A percentile compares a stretch with the other conserved stretches of the same genome.
phyloP scores from a whole-genome alignment of 2,888 invertebrate genomes.

The Coenonympha arcania region DNA sequence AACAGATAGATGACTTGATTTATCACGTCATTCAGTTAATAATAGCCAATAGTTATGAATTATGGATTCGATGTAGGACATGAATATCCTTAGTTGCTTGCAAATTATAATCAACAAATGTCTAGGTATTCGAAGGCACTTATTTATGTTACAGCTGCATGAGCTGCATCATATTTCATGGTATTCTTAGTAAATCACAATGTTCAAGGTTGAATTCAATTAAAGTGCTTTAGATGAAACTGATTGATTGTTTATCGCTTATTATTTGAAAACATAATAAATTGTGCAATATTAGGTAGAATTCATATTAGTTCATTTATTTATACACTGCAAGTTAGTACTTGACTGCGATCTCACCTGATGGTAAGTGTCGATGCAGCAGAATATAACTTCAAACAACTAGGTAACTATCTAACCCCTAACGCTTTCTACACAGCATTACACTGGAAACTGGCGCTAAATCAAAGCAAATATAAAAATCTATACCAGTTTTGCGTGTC shows the following conservation, averaged over 20 bases:
- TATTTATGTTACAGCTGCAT: constrained; percentile 3
- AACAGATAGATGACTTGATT: not conserved
- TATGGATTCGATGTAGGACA: constrained; percentile 2
- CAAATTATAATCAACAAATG: not conserved
- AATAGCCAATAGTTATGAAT: constrained; percentile 4
- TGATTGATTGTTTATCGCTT: constrained; percentile 24
- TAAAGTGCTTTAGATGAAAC: constrained; percentile 17
- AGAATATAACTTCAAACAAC: too few relatives aligned
- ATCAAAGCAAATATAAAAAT: too few relatives aligned
- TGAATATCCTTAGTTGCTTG: not conserved
- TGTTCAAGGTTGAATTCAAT: constrained; percentile 22
- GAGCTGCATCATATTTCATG: constrained; percentile 14
- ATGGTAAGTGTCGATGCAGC: too few relatives aligned
- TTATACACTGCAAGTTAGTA: too few relatives aligned
- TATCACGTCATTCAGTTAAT: not conserved
- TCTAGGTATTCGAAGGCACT: constrained; percentile 5
- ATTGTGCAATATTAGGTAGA: constrained; percentile 16
- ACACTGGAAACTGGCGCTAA: too few relatives aligned
- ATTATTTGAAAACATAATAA: constrained; percentile 23
- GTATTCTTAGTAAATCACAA: constrained; percentile 9
- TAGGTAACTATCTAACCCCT: too few relatives aligned
- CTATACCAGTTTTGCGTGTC: too few relatives aligned
- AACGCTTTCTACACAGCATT: too few relatives aligned
- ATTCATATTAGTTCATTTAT: too few relatives aligned
- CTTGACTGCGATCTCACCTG: too few relatives aligned